Evolutionary conservation across 2,888 invertebrate genomes (phyloP).

Genomic region (Idaea dimidiata): DNA sequence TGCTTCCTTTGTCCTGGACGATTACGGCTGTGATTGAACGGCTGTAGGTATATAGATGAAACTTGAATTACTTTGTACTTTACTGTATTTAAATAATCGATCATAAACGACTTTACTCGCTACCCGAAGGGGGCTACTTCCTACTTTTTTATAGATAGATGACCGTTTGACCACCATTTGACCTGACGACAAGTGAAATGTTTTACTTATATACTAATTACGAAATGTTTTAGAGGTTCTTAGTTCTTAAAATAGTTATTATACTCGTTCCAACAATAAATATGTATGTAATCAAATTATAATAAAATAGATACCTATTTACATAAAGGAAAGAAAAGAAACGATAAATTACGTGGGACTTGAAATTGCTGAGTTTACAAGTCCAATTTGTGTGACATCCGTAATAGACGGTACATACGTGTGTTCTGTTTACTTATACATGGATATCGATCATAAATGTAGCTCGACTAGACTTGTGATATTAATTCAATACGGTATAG

Average conservation of each 20-base stretch:
- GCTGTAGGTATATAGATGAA: neutral
- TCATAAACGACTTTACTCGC: neutral
- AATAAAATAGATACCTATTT: neutral
- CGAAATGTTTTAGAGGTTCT: neutral
- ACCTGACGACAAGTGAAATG: no score
- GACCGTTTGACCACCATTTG: no score
- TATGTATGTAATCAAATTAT: neutral
- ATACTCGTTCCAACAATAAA: neutral
- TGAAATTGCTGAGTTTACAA: slow-evolving; percentile 19
- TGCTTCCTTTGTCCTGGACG: neutral
- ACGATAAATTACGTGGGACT: neutral
- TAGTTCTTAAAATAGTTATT: neutral
- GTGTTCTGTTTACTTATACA: slow-evolving; percentile 37
- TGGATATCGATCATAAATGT: slow-evolving; percentile 13
- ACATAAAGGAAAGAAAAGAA: neutral
- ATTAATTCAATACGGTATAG: neutral
- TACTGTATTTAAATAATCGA: neutral
- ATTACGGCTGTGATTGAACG: neutral
- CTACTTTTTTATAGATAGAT: neutral
- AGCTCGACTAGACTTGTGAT: no score
- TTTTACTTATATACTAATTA: no score
- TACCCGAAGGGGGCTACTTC: neutral
- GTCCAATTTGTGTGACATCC: slow-evolving; percentile 29
- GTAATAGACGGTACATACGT: neutral
- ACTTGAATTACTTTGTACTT: neutral